These are phyloP conservation scores for Solea solea DNA, from an alignment of 2,113 vertebrate genomes.

Conservation along the genomic window DNA sequence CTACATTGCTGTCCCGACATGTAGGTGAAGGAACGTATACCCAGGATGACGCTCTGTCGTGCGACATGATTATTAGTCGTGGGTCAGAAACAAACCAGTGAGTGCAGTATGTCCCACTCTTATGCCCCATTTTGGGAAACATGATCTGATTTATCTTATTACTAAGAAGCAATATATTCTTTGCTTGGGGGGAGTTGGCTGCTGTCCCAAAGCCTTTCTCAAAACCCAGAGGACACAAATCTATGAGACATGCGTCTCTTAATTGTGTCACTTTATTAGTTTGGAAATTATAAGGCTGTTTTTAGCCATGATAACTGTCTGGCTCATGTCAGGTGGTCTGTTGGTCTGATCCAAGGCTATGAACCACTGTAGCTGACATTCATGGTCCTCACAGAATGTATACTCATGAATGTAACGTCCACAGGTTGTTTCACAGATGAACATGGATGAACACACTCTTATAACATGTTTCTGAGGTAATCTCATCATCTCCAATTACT, in stretches of 20 bases:
- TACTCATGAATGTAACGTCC: too few species aligned
- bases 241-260: slow-evolving; percentile 28
- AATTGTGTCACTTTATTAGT: slow-evolving; percentile 52
- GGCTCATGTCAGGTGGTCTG: background rate
- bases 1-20: background rate
- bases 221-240: slow-evolving; percentile 28
- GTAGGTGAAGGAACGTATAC: slow-evolving; percentile 1
- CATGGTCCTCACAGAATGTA: too few species aligned
- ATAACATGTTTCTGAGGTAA: too few species aligned
- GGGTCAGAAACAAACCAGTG: slow-evolving; percentile 22
- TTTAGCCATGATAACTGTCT: background rate
- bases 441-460: too few species aligned
- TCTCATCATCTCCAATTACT: too few species aligned
- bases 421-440: too few species aligned
- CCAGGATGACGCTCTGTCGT: too few species aligned
- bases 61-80: slow-evolving; percentile 32
- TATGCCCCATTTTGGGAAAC: slow-evolving; percentile 67
- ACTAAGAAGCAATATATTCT: slow-evolving; percentile 57
- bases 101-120: slow-evolving; percentile 51
- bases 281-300: slow-evolving; percentile 24
- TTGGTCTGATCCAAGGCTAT: background rate
- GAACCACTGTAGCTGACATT: too few species aligned
- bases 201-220: slow-evolving; percentile 29
- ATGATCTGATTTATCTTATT: slow-evolving; percentile 73
- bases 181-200: slow-evolving; percentile 34